Conservation (phyloP, 2,888 invertebrate genomes). For the Zaprionus obscuricornis region DNA sequence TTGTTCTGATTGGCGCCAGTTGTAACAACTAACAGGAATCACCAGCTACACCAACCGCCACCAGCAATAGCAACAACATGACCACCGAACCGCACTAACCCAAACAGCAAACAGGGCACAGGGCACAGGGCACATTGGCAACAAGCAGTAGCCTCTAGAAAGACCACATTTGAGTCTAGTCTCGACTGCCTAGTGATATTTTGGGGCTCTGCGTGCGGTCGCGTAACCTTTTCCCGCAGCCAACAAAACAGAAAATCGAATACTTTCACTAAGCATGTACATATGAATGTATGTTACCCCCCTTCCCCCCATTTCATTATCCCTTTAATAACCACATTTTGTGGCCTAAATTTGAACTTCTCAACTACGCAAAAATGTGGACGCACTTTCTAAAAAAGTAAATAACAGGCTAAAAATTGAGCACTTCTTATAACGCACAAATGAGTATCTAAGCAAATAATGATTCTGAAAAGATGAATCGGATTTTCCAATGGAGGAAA, state of each 20-base stretch:
- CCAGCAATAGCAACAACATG: slow-evolving; percentile 10
- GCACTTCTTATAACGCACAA: no score
- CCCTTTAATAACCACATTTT: no score
- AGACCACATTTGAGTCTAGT: slow-evolving; percentile 23
- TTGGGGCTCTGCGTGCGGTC: slow-evolving; percentile 57
- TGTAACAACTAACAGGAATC: not conserved
- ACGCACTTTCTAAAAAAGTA: no score
- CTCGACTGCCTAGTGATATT: slow-evolving; percentile 42
- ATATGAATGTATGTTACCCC: no score
- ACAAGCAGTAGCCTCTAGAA: slow-evolving; percentile 18
- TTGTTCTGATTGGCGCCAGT: slow-evolving; percentile 38
- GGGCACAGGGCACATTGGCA: not conserved
- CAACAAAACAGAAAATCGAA: slow-evolving; percentile 28
- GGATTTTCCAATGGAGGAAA: no score
- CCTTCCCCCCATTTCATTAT: no score
- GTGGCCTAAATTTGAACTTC: no score
- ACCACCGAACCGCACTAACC: slow-evolving; percentile 22
- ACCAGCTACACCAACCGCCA: slow-evolving; percentile 3
- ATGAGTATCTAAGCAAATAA: no score
- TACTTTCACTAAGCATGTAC: slow-evolving; percentile 45
- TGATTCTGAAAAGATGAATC: no score
- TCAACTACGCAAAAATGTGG: no score
- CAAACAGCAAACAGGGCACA: not conserved
- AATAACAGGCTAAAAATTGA: no score
- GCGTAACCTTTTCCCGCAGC: slow-evolving; percentile 54